Evolutionary conservation across 1,140 invertebrate species (phyloP), one percentile per base, ranked within the genome.

Genomic region (Globodera ellingtonae): DNA sequence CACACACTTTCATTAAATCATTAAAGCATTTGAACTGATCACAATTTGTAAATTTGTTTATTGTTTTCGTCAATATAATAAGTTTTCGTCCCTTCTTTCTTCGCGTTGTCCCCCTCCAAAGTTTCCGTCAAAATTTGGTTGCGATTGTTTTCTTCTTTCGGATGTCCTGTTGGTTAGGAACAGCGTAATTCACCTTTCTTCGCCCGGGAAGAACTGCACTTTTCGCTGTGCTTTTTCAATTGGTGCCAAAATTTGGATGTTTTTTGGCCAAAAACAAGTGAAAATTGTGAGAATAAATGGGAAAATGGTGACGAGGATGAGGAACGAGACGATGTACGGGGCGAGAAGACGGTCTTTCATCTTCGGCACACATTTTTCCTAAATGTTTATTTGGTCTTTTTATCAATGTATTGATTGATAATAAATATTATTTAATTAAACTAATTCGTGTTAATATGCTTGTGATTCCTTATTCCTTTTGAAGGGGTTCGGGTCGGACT

Each of bases 281-380:
- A 80, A 78, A 52, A 67, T 35, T 0, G 47, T 21, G 65, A 73
- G 48, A 21, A 75, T 13, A 62, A 78, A 76, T n/a, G 79, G 79
- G 18, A 72, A 76, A 48, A 80, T 44, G 56, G 24, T 50, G 24
- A 80, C 70, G 18, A 80, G 7, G 48, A 80, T 80, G 9, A 80
- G 72, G 21, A 80, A 72, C 9, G 67, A 15, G 44, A 80, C 73
- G 44, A 72, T 80, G 72, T 74, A 80, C 5, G 79, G 62, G 24
- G 79, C 48, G 6, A 80, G 69, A 46, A 80, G 73, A 69, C 72
- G 44, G 21, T 78, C 72, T 24, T 80, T 78, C 18, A 80, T 75
- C 56, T 80, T 80, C 3, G 79, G 79, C 8, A 72, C 35, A 44
- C 79, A 80, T 66, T 73, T 62, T 50, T 80, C 79, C 79, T 77